Conservation (phyloP, 2,113 vertebrate species). For the Ranitomeya imitator region DNA sequence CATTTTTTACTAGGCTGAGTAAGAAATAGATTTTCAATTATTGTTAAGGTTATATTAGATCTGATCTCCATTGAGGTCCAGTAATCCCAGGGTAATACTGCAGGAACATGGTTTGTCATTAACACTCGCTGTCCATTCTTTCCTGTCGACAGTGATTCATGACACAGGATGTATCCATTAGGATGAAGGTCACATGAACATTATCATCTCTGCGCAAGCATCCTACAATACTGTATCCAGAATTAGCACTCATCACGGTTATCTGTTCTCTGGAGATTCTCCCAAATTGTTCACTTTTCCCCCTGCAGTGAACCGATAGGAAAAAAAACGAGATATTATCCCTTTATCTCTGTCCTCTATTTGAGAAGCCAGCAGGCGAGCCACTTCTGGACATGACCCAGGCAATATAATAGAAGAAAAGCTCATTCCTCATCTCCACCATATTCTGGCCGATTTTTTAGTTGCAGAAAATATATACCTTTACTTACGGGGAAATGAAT, state of each 20-base stretch:
- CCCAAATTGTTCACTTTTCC: conserved; percentile 41
- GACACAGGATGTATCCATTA: conserved; percentile 49
- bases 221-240: conserved; percentile 31
- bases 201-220: conserved; percentile 45
- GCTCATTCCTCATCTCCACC: background rate
- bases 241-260: conserved; percentile 49
- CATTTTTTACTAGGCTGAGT: background rate
- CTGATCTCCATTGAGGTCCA: background rate
- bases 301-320: conserved; percentile 42
- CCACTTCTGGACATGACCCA: conserved; percentile 21
- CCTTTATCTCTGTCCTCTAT: conserved; percentile 50
- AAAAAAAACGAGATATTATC: conserved; percentile 40
- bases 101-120: conserved; percentile 26
- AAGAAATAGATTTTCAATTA: background rate
- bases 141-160: conserved; percentile 45
- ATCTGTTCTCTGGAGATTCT: conserved; percentile 38
- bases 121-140: conserved; percentile 43
- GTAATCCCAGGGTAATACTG: conserved; percentile 12
- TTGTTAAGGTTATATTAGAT: background rate
- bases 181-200: conserved; percentile 40
- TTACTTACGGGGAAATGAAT: background rate
- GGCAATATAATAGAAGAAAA: background rate
- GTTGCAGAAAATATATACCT: background rate
- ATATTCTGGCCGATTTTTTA: background rate
- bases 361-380: conserved; percentile 32